phyloP scores from a whole-genome alignment of 2,888 invertebrate genomes.

The Galeruca laticollis region DNA sequence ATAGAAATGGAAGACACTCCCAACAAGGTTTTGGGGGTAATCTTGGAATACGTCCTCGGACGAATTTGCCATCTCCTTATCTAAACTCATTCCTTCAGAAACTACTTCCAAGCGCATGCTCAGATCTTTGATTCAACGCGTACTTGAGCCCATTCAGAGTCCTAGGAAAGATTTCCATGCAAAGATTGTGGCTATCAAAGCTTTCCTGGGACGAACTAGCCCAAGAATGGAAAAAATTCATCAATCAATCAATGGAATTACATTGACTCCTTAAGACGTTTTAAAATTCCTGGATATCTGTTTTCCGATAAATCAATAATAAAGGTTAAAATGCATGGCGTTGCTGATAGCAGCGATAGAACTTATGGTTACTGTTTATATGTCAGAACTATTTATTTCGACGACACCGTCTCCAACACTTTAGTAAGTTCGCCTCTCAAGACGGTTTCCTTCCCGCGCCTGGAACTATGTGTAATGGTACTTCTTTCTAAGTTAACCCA shows the following conservation, averaged over 20 bases:
- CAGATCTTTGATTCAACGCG: background rate
- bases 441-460: constrained; percentile 13
- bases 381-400: background rate
- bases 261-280: no score
- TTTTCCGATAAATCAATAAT: no score
- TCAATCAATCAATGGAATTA: no score
- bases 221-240: no score
- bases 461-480: constrained; percentile 13
- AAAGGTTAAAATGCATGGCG: constrained; percentile 4
- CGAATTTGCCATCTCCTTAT: no score
- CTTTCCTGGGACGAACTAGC: constrained; percentile 4
- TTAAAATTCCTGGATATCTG: no score
- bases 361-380: constrained; percentile 2
- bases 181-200: background rate
- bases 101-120: constrained; percentile 13
- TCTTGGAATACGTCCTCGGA: no score
- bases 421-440: constrained; percentile 20
- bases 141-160: background rate
- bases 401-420: no score
- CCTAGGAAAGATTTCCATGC: background rate
- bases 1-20: no score
- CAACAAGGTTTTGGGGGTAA: no score
- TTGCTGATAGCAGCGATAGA: constrained; percentile 3
- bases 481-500: constrained; percentile 2
- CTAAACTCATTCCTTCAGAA: constrained; percentile 2